Evolutionary conservation across 1,140 invertebrate genomes (phyloP).

Genomic region (Atta cephalotes): DNA sequence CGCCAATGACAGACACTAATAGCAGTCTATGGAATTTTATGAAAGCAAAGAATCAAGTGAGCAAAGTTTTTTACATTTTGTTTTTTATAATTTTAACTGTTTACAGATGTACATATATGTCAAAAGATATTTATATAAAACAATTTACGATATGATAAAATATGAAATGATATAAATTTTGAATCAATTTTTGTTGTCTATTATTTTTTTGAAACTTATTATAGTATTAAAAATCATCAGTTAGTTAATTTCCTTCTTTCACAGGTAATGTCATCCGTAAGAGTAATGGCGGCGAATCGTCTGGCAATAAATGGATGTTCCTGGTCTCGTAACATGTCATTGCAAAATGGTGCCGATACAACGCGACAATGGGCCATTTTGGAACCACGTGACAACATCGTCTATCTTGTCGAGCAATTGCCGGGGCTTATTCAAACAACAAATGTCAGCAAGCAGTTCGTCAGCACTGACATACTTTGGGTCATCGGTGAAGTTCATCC

Average conservation of each 20-base stretch:
- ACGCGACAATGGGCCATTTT: conserved; percentile 95
- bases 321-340: conserved; percentile 90
- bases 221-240: neutral
- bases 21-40: conserved; percentile 73
- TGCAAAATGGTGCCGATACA: conserved; percentile 93
- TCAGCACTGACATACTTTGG: conserved; percentile 91
- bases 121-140: conserved; percentile 1
- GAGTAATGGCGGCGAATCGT: conserved; percentile 95
- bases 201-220: neutral
- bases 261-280: conserved; percentile 92
- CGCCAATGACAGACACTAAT: conserved; percentile 83
- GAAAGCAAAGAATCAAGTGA: conserved; percentile 74
- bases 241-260: neutral
- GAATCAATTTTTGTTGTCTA: neutral
- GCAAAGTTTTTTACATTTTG: neutral
- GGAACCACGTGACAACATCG: conserved; percentile 87
- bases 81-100: neutral
- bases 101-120: neutral
- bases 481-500: conserved; percentile 93
- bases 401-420: conserved; percentile 95
- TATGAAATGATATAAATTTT: conserved; percentile 9
- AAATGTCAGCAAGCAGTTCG: conserved; percentile 91
- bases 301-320: conserved; percentile 90
- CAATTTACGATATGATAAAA: no score
- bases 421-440: conserved; percentile 89